Base-by-base conservation (phyloP, 2,113 vertebrate genomes). In the Puffinus mauretanicus region DNA sequence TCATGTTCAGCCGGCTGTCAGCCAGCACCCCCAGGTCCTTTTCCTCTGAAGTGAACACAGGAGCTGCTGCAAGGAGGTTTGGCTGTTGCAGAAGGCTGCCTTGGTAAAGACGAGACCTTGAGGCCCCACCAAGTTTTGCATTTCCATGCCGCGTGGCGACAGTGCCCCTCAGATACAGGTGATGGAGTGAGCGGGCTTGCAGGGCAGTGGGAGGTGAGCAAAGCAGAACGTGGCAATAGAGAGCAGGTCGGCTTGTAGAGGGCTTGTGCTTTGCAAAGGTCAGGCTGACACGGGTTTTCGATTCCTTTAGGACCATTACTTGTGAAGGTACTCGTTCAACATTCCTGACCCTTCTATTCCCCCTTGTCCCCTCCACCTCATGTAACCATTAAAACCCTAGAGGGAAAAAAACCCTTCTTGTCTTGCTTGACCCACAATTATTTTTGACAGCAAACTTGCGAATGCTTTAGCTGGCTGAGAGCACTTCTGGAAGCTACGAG, bases 211-310 rank as follows among this genome's bases (percentile, higher is more conserved):
- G 66, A 91, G 47, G 25, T 57, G 55, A 67, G 46, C 40, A n/a
- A 44, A 83, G 62, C 7, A 1, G n/a, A 24, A 19, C 0, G 0
- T 25, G 38, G 64, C 51, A 40, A 0, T 16, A 54, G 58, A 57
- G 44, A 82, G 40, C 19, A 42, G 61, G 10, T 58, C 7, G 5
- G 49, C 14, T 62, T 30, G 30, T 7, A 46, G 52, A 36, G 66
- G 32, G 8, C 22, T 80, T 70, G 16, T 76, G 62, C 60, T 88
- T 82, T 61, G 29, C 19, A 66, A 57, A 78, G 58, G n/a, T 54
- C 42, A 51, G 29, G n/a, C 58, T 90, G 55, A 26, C 58, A 21
- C 1, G 6, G 57, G 27, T 6, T 51, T 86, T 76, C 2, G 0
- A 7, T 82, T 87, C 29, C 47, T 93, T 78, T 70, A 51, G 42